Evolutionary conservation across 2,888 invertebrate genomes (phyloP), one percentile per base, ranked within the genome.

Genomic region (Rambutsinella grinnellia): DNA sequence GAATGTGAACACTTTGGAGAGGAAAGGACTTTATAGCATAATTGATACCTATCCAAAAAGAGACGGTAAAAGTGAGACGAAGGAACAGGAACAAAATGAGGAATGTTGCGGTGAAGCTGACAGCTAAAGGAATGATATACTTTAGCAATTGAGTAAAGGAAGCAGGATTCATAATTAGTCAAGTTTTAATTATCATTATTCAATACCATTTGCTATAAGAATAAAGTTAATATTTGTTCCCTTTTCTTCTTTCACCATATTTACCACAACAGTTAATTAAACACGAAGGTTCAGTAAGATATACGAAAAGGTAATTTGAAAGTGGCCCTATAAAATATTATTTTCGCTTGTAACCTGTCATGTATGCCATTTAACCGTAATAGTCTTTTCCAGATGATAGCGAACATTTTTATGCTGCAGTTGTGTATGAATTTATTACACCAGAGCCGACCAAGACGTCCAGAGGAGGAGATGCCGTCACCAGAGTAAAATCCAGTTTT

Each of bases 261-360:
- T n/a, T n/a, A n/a, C n/a, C n/a, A n/a, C n/a, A 53, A 13, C 21
- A 23, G 19, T 49, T 61, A 61, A 61, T 61, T 61, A 61, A 61
- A 49, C 47, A 2, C 24, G 61, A 61, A 61, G 61, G 61, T 67
- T 67, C 27, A 28, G 56, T 56, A 46, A 26, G 47, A 5, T 53
- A n/a, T 28, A 49, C 27, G 24, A 36, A 27, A n/a, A 58, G 57
- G 57, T 28, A 17, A 27, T 49, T 60, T 51, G 36, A 36, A 60
- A 51, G 36, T 68, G 51, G 53, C 60, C 68, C 68, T 60, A 68
- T 68, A 68, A 68, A 68, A 68, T 67, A 68, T 60, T 51, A 68
- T 51, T 53, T 49, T 53, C 21, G 27, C 68, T 60, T 68, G 60
- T 68, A 68, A 68, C 58, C 60, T 68, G 68, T 46, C 60, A 68